These are phyloP conservation scores for Catamblyrhynchus diadema DNA, from an alignment of 2,797 vertebrate species.

Conservation along the genomic window DNA sequence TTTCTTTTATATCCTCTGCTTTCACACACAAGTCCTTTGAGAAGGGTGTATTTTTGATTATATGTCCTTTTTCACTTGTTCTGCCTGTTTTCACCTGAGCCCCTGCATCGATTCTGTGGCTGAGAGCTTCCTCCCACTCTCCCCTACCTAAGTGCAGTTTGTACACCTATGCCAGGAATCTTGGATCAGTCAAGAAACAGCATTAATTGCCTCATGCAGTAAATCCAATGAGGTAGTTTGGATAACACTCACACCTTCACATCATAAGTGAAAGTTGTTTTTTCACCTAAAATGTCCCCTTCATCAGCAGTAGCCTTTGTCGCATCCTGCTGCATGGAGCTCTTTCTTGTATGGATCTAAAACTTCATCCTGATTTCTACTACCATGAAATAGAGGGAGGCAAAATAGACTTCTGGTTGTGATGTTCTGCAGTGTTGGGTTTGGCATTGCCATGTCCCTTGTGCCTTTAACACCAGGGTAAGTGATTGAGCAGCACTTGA, in stretches of 20 bases:
- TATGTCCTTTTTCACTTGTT: not conserved
- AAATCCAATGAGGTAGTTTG: not conserved
- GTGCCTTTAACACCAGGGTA: not conserved
- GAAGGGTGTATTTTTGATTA: not conserved
- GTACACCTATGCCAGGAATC: not conserved
- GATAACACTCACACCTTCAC: not conserved
- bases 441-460: not conserved
- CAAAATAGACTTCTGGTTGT: not conserved
- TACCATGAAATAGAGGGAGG: not conserved
- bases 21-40: not conserved
- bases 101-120: not conserved
- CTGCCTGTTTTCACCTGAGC: not conserved
- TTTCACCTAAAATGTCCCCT: not conserved
- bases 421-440: not conserved
- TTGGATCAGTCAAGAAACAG: not conserved
- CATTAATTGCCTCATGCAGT: not conserved
- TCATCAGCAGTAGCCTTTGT: not conserved
- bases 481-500: not conserved
- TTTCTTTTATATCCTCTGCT: not conserved
- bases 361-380: not conserved
- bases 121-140: not conserved
- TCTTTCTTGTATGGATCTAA: not conserved
- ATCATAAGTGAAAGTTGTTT: not conserved
- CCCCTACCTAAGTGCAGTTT: not conserved
- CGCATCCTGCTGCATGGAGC: not conserved